Evolutionary conservation across 2,113 vertebrate species (phyloP), one percentile per base, ranked within the genome.

Genomic region (Hippocampus comes): DNA sequence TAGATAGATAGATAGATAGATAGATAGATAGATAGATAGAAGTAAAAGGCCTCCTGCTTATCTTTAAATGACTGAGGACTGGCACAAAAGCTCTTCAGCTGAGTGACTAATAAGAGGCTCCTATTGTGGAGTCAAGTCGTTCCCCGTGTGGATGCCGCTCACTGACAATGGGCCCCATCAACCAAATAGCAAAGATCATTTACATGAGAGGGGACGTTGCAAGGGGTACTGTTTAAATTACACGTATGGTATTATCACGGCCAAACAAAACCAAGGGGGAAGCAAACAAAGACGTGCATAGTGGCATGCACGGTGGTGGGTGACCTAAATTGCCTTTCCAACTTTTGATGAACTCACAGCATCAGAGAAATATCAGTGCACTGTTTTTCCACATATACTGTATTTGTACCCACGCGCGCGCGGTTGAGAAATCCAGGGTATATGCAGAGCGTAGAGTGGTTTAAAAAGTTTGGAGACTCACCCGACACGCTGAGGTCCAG

Each of bases 401-500:
- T 30, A 59, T 70, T 41, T 77, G 30, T 63, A 55, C 60, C 51
- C n/a, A 73, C 67, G 70, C 67, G 41, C 65, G 72, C 55, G 18
- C 53, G 48, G 70, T 60, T 77, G 57, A 66, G 23, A 34, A 25
- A 64, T 41, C 34, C 68, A 41, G 17, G 11, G 74, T 53, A 69
- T 23, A 20, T 38, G 42, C 42, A 30, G 27, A 38, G 34, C 17
- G 17, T 4, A 7, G 10, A 42, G 9, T 8, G 15, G 18, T 25
- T 12, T 5, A 18, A 42, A 70, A 48, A 5, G 49, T 68, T 11
- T 25, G 0, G 49, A 51, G 63, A 85, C 90, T 89, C 84, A 91
- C 91, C 88, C 42, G 89, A 81, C 63, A 85, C 87, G 77, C 76
- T 80, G 78, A 83, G 75, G 68, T 89, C 86, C 84, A 82, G 51